A percentile compares a stretch with the other conserved stretches of the same genome.
phyloP scores from a whole-genome alignment of 2,797 vertebrate species.

The Lepus townsendii region DNA sequence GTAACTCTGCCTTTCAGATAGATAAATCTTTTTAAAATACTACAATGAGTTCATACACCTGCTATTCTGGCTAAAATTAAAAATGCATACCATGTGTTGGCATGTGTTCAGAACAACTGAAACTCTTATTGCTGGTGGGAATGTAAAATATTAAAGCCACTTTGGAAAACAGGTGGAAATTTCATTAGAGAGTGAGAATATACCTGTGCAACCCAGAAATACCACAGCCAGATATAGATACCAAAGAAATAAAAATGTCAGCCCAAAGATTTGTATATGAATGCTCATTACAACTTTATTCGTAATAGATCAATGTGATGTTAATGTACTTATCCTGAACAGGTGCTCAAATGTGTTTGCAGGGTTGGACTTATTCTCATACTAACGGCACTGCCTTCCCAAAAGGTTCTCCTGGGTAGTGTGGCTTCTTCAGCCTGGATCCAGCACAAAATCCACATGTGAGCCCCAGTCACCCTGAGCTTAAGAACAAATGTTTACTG shows the following conservation, averaged over 20 bases:
- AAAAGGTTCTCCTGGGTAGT: not conserved
- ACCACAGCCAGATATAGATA: not conserved
- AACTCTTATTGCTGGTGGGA: not conserved
- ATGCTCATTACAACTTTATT: not conserved
- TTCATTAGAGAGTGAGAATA: not conserved
- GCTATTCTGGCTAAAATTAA: not conserved
- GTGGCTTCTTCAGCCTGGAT: not conserved
- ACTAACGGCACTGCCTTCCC: not conserved
- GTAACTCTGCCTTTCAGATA: too few relatives aligned
- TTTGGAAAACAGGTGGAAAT: slow-evolving; percentile 9
- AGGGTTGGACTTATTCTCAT: not conserved
- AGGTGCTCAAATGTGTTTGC: not conserved
- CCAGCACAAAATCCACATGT: not conserved
- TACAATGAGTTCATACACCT: not conserved
- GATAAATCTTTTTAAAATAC: too few relatives aligned
- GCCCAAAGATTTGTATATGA: not conserved
- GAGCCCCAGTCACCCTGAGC: not conserved
- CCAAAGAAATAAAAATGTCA: slow-evolving; percentile 9
- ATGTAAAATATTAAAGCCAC: not conserved
- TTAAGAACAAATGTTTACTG: not conserved
- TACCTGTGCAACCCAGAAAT: not conserved
- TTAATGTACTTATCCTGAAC: not conserved
- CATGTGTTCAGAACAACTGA: not conserved
- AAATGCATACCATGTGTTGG: not conserved
- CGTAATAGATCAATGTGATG: not conserved